Percentiles rank a stretch among this genome's conserved stretches.
Evolutionary conservation across 2,888 invertebrate species (phyloP).

Genomic region (Cryptophagus acutangulus): DNA sequence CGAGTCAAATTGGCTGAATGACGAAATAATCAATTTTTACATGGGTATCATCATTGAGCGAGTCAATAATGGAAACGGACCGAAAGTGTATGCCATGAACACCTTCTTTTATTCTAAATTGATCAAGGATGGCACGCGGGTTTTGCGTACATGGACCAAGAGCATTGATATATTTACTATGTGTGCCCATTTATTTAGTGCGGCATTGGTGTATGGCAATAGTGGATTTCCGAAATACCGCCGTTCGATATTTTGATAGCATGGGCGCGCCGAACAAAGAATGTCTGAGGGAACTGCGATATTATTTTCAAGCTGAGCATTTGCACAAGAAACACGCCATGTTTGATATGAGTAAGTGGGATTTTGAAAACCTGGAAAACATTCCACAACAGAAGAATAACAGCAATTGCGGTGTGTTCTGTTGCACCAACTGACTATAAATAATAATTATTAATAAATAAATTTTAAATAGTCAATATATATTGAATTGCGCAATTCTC

Average conservation of each 20-base stretch:
- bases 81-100: constrained; percentile 81
- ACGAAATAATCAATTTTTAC: constrained; percentile 95
- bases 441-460: too few species aligned
- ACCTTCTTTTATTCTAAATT: constrained; percentile 94
- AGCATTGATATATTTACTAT: constrained; percentile 82
- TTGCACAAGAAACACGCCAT: constrained; percentile 77
- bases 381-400: constrained; percentile 96
- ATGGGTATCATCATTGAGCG: constrained; percentile 87
- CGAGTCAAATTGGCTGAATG: constrained; percentile 90
- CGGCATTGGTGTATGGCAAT: constrained; percentile 96
- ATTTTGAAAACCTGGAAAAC: constrained; percentile 62
- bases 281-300: constrained; percentile 66
- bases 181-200: constrained; percentile 89
- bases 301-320: constrained; percentile 80
- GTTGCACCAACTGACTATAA: too few species aligned
- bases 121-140: constrained; percentile 69
- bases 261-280: constrained; percentile 74
- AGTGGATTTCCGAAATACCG: constrained; percentile 61
- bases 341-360: constrained; percentile 68
- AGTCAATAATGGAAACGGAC: constrained; percentile 59
- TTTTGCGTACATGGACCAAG: constrained; percentile 86
- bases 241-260: constrained; percentile 77
- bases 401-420: constrained; percentile 96
- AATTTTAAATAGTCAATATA: too few species aligned
- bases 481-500: too few species aligned